These are phyloP conservation scores for Microctenopoma stevenorrisi DNA, from an alignment of 2,797 vertebrate species.

Conservation along the genomic window DNA sequence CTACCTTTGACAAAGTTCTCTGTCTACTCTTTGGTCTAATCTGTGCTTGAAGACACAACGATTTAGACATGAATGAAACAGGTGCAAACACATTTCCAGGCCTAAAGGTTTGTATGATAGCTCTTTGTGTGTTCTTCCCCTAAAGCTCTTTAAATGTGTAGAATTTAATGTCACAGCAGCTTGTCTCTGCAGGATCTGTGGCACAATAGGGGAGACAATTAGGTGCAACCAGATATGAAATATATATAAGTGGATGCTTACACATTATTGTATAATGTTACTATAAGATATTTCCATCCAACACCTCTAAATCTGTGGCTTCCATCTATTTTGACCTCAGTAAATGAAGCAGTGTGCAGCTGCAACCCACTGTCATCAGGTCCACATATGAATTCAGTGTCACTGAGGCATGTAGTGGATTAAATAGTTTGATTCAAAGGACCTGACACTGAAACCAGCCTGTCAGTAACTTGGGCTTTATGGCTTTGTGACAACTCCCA, in stretches of 20 bases:
- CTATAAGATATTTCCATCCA: no score
- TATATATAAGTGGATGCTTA: no score
- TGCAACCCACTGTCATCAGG: no score
- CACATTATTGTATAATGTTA: no score
- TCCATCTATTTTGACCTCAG: no score
- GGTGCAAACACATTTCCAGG: conserved; percentile 19
- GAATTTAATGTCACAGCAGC: conserved; percentile 5
- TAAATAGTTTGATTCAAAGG: no score
- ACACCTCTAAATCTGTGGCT: no score
- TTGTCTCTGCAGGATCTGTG: neutral
- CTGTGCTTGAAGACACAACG: neutral
- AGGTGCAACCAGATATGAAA: no score
- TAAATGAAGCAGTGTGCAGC: no score
- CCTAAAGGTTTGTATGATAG: neutral
- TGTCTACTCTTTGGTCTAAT: neutral
- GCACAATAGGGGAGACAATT: neutral
- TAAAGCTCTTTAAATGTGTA: neutral
- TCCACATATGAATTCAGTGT: no score
- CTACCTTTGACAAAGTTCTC: neutral
- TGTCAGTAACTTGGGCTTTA: conserved; percentile 17
- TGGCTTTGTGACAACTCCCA: conserved; percentile 17
- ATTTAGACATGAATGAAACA: conserved; percentile 10
- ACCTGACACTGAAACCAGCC: neutral
- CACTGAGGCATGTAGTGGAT: no score
- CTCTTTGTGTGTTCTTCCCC: conserved; percentile 1